phyloP scores from a whole-genome alignment of 2,797 vertebrate species.

The Margarornis squamiger region DNA sequence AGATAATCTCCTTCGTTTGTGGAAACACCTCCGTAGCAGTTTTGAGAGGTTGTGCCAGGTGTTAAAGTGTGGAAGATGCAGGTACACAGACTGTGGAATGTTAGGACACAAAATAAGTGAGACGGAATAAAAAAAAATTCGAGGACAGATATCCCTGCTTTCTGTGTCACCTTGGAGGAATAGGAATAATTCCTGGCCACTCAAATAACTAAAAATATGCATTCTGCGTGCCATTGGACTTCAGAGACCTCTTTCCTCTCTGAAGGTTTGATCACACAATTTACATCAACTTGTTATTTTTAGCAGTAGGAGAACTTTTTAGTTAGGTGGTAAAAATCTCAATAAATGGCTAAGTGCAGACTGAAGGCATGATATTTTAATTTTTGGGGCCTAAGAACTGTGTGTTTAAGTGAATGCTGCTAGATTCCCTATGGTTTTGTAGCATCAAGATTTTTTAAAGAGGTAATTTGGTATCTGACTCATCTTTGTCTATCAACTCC shows the following conservation, averaged over 20 bases:
- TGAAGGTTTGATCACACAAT: neutral
- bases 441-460: neutral
- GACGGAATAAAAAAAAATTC: neutral
- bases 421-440: neutral
- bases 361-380: neutral
- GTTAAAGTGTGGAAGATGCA: neutral
- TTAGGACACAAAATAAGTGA: neutral
- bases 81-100: neutral
- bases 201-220: neutral
- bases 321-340: neutral
- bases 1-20: neutral
- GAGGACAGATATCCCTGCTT: neutral
- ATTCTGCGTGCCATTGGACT: neutral
- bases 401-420: neutral
- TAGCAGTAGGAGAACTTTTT: neutral
- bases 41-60: neutral
- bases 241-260: neutral
- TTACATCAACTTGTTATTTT: neutral
- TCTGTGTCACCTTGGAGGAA: neutral
- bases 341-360: neutral
- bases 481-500: neutral
- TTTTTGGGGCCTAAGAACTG: neutral
- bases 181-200: neutral
- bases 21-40: neutral
- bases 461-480: neutral